These are phyloP conservation scores for Glareola pratincola DNA, from an alignment of 2,113 vertebrate species.

Conservation along the genomic window DNA sequence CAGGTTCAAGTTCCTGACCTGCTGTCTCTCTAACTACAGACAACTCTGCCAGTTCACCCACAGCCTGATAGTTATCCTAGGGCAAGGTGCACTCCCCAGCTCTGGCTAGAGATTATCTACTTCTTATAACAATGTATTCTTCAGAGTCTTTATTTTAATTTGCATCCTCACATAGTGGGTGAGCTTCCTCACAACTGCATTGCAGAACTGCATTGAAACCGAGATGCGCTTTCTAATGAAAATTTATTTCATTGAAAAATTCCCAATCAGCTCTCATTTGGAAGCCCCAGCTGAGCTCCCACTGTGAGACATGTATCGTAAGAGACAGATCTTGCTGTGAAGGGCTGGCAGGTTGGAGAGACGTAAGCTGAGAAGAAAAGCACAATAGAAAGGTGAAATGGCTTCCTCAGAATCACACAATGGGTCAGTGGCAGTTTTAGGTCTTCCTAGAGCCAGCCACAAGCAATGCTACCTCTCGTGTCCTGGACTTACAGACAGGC, in stretches of 20 bases:
- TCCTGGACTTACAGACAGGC: background rate
- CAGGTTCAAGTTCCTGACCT: background rate
- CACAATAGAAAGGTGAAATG: conserved; percentile 30
- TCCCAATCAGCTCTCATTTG: conserved; percentile 31
- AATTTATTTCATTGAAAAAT: background rate
- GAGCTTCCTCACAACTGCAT: background rate
- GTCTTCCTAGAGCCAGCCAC: background rate
- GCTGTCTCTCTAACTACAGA: background rate
- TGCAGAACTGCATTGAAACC: background rate
- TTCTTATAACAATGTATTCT: background rate
- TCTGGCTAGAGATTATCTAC: background rate
- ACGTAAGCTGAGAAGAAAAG: background rate
- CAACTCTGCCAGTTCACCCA: background rate
- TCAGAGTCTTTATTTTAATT: background rate
- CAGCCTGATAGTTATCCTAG: background rate
- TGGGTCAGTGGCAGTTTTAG: background rate
- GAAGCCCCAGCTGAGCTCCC: conserved; percentile 19
- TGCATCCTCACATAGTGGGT: background rate
- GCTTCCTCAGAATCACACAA: background rate
- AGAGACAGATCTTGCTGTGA: conserved; percentile 44
- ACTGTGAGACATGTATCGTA: background rate
- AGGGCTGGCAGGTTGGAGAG: background rate
- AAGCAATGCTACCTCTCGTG: background rate
- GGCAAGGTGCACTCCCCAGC: background rate
- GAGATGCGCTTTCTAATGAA: background rate